A percentile compares a stretch with the other conserved stretches of the same genome.
phyloP scores from a whole-genome alignment of 2,797 vertebrate genomes.

The Meda fulgida region DNA sequence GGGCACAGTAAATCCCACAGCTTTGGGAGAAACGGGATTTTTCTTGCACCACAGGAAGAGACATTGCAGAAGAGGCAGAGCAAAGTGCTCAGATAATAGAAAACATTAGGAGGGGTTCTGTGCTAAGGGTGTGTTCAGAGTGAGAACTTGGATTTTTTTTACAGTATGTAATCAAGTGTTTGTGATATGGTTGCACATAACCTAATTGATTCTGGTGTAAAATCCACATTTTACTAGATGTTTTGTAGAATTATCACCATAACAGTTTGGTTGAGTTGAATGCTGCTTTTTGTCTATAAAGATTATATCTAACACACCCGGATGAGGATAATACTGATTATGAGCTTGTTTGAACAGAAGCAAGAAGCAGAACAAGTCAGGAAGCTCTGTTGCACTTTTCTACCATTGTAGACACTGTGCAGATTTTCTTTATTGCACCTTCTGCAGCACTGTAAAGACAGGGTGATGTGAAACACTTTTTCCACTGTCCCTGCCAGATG shows the following conservation, averaged over 20 bases:
- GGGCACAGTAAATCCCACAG: conserved; percentile 1
- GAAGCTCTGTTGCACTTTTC: neutral
- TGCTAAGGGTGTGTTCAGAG: neutral
- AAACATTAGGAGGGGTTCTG: conserved; percentile 4
- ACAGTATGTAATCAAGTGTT: neutral
- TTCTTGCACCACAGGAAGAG: conserved; percentile 24
- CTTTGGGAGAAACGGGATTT: neutral
- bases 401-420: conserved; percentile 17
- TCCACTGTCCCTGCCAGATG: conserved; percentile 68
- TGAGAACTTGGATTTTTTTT: conserved; percentile 10
- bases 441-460: conserved; percentile 42
- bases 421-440: conserved; percentile 31
- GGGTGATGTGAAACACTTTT: conserved; percentile 56
- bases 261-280: neutral
- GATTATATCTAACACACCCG: neutral
- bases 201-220: neutral
- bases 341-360: conserved; percentile 6
- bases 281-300: neutral
- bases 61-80: conserved; percentile 14
- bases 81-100: conserved; percentile 29
- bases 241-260: neutral
- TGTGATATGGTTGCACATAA: neutral
- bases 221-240: neutral
- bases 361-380: neutral
- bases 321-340: neutral